Conservation (phyloP, 2,888 invertebrate genomes). For the Agriopis marginaria region DNA sequence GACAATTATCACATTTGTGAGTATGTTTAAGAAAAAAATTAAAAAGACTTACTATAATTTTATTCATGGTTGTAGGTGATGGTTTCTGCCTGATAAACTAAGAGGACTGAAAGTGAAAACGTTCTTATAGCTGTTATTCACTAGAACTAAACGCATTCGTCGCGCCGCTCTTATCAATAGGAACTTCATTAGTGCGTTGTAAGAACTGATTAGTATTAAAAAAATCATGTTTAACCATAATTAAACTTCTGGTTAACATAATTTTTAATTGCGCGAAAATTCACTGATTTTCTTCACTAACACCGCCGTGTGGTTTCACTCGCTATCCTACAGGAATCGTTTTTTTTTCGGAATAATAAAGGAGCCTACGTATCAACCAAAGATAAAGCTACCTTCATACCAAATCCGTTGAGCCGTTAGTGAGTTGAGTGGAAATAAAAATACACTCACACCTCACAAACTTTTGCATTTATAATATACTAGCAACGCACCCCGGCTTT, state of each 20-base stretch:
- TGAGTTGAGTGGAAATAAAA: too few species aligned
- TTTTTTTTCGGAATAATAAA: too few species aligned
- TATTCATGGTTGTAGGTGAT: conserved; percentile 7
- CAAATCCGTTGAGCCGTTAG: too few species aligned
- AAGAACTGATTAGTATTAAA: conserved; percentile 18
- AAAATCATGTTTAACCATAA: conserved; percentile 6
- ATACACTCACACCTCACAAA: too few species aligned
- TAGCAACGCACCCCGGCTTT: too few species aligned
- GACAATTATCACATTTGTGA: too few species aligned
- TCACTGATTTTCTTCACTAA: background rate
- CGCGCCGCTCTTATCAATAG: conserved; percentile 21
- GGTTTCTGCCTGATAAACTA: background rate
- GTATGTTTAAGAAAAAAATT: background rate
- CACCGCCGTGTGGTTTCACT: too few species aligned
- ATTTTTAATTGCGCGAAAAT: background rate
- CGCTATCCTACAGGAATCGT: too few species aligned
- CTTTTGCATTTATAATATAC: too few species aligned
- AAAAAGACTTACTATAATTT: conserved; percentile 18
- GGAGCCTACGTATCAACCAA: too few species aligned
- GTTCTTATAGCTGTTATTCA: conserved; percentile 25
- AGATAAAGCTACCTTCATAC: too few species aligned
- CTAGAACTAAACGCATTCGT: conserved; percentile 21
- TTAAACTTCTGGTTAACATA: background rate
- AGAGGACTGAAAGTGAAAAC: background rate
- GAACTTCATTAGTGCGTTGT: conserved; percentile 25